Evolutionary conservation across 1,140 invertebrate species (phyloP), one percentile per base, ranked within the genome.

Genomic region (Armadillidium nasatum): DNA sequence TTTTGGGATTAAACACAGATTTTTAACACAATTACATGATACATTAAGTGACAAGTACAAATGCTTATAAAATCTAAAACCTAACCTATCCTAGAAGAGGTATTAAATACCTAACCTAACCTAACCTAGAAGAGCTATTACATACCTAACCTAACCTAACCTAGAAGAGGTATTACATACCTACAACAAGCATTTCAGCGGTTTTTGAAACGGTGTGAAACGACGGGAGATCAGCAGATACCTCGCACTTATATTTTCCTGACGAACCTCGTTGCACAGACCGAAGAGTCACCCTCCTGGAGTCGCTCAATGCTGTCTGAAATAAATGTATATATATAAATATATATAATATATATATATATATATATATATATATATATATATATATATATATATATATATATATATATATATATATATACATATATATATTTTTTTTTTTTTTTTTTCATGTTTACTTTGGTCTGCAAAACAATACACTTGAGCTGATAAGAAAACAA

Each of bases 231-330:
- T 94, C 93, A 7, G 91, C 91, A 0, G 92, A 93, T 68, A 94
- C 91, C 87, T 94, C 93, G 83, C 93, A 94, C 82, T 88, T 91
- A 85, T 93, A 93, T 84, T 90, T 91, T 15, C 92, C 93, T 33
- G 91, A 89, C 33, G 93, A 85, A 44, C 87, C 87, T 75, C 92
- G 90, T 76, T 89, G 89, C 77, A 94, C 88, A 74, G 90, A 87
- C 72, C 87, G 86, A 71, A 94, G 87, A 19, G 90, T 86, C 33
- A 94, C 91, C 85, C 91, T 88, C 22, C 88, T 70, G 0, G 43
- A 70, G 74, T 76, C 77, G 33, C 76, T 78, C 46, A 78, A 54
- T 23, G 78, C 75, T 10, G 78, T 80, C 78, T 80, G 74, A 23
- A 60, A 60, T 33, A 33, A 3, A 33, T 33, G 6, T 33, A 33